Conservation (phyloP, 1,140 invertebrate species). For the Lethrus apterus region DNA sequence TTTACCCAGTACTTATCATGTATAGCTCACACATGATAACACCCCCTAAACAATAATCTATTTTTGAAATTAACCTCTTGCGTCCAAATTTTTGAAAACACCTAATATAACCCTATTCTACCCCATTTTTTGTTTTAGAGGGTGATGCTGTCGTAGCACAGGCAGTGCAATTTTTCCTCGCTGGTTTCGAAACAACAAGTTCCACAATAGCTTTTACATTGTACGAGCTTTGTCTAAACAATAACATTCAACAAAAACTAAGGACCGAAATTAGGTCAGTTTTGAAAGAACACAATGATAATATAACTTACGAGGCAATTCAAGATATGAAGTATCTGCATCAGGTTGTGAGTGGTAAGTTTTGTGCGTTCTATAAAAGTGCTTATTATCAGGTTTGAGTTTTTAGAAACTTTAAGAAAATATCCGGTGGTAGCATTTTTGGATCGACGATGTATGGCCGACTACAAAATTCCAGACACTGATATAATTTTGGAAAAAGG, state of each 20-base stretch:
- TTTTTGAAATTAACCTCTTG: too few relatives aligned
- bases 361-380: constrained; percentile 9
- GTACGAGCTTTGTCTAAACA: constrained; percentile 54
- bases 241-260: constrained; percentile 44
- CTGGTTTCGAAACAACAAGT: constrained; percentile 57
- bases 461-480: constrained; percentile 42
- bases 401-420: constrained; percentile 15
- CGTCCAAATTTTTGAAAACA: too few relatives aligned
- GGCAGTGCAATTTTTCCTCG: constrained; percentile 52
- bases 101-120: too few relatives aligned
- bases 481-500: constrained; percentile 45
- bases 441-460: background rate
- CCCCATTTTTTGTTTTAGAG: too few relatives aligned
- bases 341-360: constrained; percentile 47
- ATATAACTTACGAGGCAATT: constrained; percentile 56
- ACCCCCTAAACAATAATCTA: background rate
- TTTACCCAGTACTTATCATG: too few relatives aligned
- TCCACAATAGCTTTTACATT: constrained; percentile 58
- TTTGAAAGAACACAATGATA: constrained; percentile 34
- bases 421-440: constrained; percentile 16
- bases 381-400: background rate
- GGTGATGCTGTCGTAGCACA: constrained; percentile 47
- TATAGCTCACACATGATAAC: too few relatives aligned
- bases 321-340: constrained; percentile 55
- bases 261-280: constrained; percentile 43